Base-by-base conservation (phyloP, 1,140 invertebrate species). In the Cydia splendana region DNA sequence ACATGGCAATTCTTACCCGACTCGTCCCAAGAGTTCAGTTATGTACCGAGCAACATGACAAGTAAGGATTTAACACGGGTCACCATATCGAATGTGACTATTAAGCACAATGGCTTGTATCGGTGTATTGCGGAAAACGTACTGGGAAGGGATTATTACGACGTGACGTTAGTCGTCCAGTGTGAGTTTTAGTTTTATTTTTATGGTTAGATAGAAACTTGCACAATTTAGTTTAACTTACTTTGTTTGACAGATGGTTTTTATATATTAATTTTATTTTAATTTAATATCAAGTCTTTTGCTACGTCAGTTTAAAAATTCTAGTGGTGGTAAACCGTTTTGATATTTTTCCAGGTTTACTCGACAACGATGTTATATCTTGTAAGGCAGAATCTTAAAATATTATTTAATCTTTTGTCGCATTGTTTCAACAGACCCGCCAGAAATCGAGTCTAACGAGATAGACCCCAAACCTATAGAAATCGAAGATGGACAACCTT, bases 81-180 rank as follows among this genome's bases (percentile, higher is more conserved):
- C 0, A 48, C 65, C 2, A 80, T 91, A 75, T 5, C 65, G 1
- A 79, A 82, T 30, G 78, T 79, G 0, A 74, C 20, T 20, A 34
- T 81, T 10, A 71, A 85, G 3, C 78, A 88, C 24, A 78, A 77
- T 15, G 92, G 91, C 1, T 65, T 79, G 3, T 93, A 93, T 75
- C 81, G 88, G 24, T 93, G 93, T 81, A 65, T 81, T 6, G 93
- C 88, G 0, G 75, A 81, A 13, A 93, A 93, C 82, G 75, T 85
- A 15, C 57, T 91, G 0, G 91, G 90, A 13, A 81, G 34, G 53
- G 93, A 93, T 79, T 51, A 20, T 13, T 82, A 89, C 74, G 81
- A 87, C 24, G 77, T 87, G 1, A n/a, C 62, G n/a, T 69, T 93
- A 10, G 79, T 83, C 53, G 87, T 93, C 0, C 87, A 88, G 53